These are phyloP conservation scores for Carassius carassius DNA, from an alignment of 2,113 vertebrate species.

Conservation along the genomic window DNA sequence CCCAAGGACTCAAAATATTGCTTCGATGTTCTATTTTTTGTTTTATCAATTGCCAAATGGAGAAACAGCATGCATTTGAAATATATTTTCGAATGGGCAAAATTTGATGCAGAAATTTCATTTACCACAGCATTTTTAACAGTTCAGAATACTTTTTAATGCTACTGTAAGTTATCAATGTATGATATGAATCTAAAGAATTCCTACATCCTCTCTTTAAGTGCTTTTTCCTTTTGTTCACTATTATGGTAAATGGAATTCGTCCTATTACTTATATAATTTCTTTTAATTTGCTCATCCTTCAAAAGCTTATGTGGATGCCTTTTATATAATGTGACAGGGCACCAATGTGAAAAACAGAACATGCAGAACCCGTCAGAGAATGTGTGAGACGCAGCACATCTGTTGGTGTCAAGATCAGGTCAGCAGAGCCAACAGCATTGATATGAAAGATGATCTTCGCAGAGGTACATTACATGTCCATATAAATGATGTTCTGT, in stretches of 20 bases:
- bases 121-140: not conserved
- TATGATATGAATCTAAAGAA: too few relatives aligned
- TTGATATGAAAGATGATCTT: constrained; percentile 70
- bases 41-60: not conserved
- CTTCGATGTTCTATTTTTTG: too few relatives aligned
- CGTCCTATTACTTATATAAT: too few relatives aligned
- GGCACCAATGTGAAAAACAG: too few relatives aligned
- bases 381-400: constrained; percentile 17
- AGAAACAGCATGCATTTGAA: not conserved
- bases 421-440: constrained; percentile 32
- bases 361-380: not conserved
- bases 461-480: constrained; percentile 36
- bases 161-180: not conserved
- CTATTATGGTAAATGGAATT: too few relatives aligned
- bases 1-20: too few relatives aligned
- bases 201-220: too few relatives aligned
- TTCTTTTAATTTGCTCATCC: too few relatives aligned
- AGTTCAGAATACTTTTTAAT: not conserved
- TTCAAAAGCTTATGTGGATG: too few relatives aligned
- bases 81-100: not conserved
- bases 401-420: constrained; percentile 23
- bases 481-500: too few relatives aligned
- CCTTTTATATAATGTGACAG: too few relatives aligned
- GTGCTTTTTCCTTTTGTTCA: too few relatives aligned
- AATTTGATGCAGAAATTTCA: not conserved